These are phyloP conservation scores for Parnassius apollo DNA, from an alignment of 2,888 invertebrate genomes.

Conservation along the genomic window DNA sequence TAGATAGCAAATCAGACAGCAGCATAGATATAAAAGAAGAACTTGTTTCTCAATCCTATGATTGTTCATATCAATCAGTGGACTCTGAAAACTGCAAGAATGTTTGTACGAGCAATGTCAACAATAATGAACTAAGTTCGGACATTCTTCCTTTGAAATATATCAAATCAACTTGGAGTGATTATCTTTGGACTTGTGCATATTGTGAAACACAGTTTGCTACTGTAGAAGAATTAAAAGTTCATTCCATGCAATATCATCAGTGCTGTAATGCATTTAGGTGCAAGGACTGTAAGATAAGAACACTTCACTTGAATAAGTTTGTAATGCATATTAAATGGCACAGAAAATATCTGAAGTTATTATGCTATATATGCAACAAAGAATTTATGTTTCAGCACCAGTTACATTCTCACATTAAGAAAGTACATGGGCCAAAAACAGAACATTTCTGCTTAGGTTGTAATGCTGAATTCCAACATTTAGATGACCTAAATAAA, in stretches of 20 bases:
- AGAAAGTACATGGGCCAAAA: slow-evolving; percentile 36
- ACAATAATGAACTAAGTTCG: slow-evolving; percentile 25
- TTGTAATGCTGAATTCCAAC: slow-evolving; percentile 50
- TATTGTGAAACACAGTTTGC: slow-evolving; percentile 56
- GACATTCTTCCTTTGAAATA: slow-evolving; percentile 46
- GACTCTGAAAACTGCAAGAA: neutral
- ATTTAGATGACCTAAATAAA: slow-evolving; percentile 41
- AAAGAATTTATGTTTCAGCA: slow-evolving; percentile 39
- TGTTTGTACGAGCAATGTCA: slow-evolving; percentile 10
- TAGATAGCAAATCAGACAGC: slow-evolving; percentile 9
- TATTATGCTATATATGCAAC: slow-evolving; percentile 57
- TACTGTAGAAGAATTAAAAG: slow-evolving; percentile 61
- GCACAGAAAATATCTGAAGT: slow-evolving; percentile 81
- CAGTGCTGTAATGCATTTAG: slow-evolving; percentile 82
- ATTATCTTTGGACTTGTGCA: slow-evolving; percentile 59
- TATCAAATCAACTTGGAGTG: slow-evolving; percentile 55
- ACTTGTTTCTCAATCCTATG: slow-evolving; percentile 8
- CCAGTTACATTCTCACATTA: slow-evolving; percentile 41
- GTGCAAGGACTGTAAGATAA: slow-evolving; percentile 82
- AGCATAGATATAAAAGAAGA: slow-evolving; percentile 35
- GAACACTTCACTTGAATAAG: slow-evolving; percentile 49
- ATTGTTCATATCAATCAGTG: neutral
- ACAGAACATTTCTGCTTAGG: slow-evolving; percentile 50
- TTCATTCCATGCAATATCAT: slow-evolving; percentile 82
- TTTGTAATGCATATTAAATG: slow-evolving; percentile 78